A percentile compares a stretch with the other conserved stretches of the same genome.
phyloP scores from a whole-genome alignment of 2,888 invertebrate species.

The Micoletzkya japonica region DNA sequence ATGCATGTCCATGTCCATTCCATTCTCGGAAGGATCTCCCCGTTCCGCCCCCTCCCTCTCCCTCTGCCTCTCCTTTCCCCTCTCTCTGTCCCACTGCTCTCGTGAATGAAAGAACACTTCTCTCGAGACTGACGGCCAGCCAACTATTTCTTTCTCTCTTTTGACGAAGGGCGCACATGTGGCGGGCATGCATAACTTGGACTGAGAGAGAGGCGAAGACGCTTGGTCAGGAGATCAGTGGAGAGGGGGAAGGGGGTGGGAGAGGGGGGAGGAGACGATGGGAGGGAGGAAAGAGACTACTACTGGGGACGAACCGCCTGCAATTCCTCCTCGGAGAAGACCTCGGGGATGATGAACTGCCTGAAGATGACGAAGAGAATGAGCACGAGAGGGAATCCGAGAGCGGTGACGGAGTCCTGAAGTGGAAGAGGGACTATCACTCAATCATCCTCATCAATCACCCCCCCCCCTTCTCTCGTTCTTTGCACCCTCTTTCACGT shows the following conservation, averaged over 20 bases:
- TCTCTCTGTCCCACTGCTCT: neutral
- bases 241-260: neutral
- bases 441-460: neutral
- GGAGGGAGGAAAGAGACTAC: neutral
- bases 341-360: slow-evolving; percentile 48
- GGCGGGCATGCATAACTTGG: too few species aligned
- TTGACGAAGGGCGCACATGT: too few species aligned
- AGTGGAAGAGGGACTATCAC: too few species aligned
- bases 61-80: slow-evolving; percentile 3
- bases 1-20: neutral
- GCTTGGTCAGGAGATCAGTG: neutral
- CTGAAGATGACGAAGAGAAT: slow-evolving; percentile 84
- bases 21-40: neutral
- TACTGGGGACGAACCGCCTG: slow-evolving; percentile 45
- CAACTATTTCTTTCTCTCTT: too few species aligned
- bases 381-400: slow-evolving; percentile 91
- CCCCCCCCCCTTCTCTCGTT: neutral
- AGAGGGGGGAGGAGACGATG: neutral
- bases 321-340: slow-evolving; percentile 49
- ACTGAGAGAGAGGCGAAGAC: neutral
- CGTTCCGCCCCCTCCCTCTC: neutral
- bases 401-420: slow-evolving; percentile 74
- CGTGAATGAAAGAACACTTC: neutral
- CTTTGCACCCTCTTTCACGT: neutral
- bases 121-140: neutral